A percentile compares a stretch with the other conserved stretches of the same genome.
Evolutionary conservation across 2,797 vertebrate species (phyloP).

Genomic region (Falco cherrug): DNA sequence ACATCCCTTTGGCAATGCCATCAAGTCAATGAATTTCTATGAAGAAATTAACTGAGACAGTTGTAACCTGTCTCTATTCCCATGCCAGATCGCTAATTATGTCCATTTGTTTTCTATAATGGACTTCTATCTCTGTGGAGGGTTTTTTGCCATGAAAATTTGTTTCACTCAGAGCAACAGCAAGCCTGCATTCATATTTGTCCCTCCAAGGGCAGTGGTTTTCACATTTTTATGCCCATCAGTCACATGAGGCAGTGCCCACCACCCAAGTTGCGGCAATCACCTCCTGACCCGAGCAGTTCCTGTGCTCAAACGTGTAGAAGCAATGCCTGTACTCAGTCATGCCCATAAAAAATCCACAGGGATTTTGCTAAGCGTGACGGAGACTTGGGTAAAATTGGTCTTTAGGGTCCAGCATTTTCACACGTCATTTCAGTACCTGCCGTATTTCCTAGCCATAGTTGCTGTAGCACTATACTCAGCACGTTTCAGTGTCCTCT

Average conservation of each 20-base stretch:
- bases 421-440: background rate
- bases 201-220: background rate
- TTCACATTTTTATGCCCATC: background rate
- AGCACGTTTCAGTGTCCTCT: background rate
- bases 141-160: background rate
- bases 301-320: background rate
- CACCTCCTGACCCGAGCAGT: background rate
- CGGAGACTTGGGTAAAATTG: background rate
- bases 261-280: background rate
- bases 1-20: background rate
- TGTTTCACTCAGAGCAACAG: background rate
- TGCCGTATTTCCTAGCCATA: background rate
- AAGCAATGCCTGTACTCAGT: background rate
- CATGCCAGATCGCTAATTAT: background rate
- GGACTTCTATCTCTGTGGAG: background rate
- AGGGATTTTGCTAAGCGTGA: background rate
- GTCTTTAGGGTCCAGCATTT: background rate
- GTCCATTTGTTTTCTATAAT: background rate
- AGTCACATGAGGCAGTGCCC: fast-evolving
- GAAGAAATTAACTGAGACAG: background rate
- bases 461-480: background rate
- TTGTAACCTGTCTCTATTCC: constrained; percentile 1
- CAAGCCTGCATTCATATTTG: background rate
- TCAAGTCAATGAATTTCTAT: background rate
- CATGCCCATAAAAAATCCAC: background rate